phyloP scores from a whole-genome alignment of 2,888 invertebrate genomes.

The Heliconius sara region DNA sequence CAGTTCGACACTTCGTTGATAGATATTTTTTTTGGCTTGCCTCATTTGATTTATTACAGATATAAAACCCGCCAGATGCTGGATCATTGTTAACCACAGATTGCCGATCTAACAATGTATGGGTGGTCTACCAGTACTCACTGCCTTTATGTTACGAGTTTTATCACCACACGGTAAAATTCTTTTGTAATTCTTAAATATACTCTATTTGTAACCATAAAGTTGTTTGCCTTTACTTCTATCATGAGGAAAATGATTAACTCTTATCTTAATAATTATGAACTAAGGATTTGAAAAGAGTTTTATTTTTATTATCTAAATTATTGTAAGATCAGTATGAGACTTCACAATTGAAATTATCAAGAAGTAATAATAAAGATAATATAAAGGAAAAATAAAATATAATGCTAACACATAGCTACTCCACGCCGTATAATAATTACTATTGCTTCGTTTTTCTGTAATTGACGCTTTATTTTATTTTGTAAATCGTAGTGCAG shows the following conservation, averaged over 20 bases:
- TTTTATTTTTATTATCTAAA: background rate
- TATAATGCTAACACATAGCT: background rate
- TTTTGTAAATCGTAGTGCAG: constrained; percentile 55
- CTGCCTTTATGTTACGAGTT: constrained; percentile 56
- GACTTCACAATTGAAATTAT: background rate
- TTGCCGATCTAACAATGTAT: constrained; percentile 59
- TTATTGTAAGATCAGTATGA: background rate
- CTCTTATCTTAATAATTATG: background rate
- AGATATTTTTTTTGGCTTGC: constrained; percentile 63
- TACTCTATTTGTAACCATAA: background rate
- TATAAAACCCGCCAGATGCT: constrained; percentile 74
- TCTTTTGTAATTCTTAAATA: constrained; percentile 15
- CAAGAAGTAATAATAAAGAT: too few relatives aligned
- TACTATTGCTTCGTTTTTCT: constrained; percentile 2
- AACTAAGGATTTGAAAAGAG: background rate
- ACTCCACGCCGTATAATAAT: background rate
- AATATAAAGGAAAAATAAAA: background rate
- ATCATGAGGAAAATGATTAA: background rate
- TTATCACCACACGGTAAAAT: constrained; percentile 41
- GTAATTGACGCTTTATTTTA: constrained; percentile 43
- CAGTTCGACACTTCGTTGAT: constrained; percentile 69
- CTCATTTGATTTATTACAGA: constrained; percentile 71
- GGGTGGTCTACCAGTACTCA: constrained; percentile 65
- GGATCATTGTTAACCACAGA: constrained; percentile 63
- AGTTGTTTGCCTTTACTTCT: background rate